Percentiles rank a stretch among this genome's conserved stretches.
phyloP scores from a whole-genome alignment of 2,888 invertebrate genomes.

The Malthinus flaveolus region DNA sequence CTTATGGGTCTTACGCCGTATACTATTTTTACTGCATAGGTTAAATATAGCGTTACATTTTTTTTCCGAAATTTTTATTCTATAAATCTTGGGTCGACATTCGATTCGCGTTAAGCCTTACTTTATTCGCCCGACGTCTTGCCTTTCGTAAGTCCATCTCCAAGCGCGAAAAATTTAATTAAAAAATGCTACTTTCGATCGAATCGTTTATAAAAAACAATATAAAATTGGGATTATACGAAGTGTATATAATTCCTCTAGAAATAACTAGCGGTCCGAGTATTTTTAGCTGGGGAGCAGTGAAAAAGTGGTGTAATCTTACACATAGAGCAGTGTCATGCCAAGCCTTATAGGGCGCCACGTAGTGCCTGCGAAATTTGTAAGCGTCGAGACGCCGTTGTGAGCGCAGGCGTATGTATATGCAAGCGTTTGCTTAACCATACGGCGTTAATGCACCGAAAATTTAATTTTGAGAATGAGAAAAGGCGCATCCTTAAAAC shows the following conservation, averaged over 20 bases:
- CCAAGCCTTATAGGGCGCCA: slow-evolving; percentile 57
- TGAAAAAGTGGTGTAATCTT: slow-evolving; percentile 57
- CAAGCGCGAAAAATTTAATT: too few relatives aligned
- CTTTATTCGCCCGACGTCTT: too few relatives aligned
- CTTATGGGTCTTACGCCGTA: background rate
- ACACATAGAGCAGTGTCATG: slow-evolving; percentile 54
- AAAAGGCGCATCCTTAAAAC: slow-evolving; percentile 12
- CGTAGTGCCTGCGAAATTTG: slow-evolving; percentile 48
- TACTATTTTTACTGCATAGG: slow-evolving; percentile 11
- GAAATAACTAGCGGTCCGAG: slow-evolving; percentile 52
- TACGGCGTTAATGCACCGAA: slow-evolving; percentile 14
- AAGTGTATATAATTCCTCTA: slow-evolving; percentile 50
- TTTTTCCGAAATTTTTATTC: background rate
- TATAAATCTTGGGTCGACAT: too few relatives aligned
- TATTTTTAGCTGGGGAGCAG: slow-evolving; percentile 55
- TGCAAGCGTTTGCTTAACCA: slow-evolving; percentile 22
- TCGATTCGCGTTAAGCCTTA: too few relatives aligned
- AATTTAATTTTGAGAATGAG: slow-evolving; percentile 1
- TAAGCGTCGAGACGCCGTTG: slow-evolving; percentile 36
- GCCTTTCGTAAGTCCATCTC: too few relatives aligned
- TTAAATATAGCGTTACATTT: slow-evolving; percentile 1
- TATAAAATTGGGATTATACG: slow-evolving; percentile 51
- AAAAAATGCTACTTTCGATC: too few relatives aligned
- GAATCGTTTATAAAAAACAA: slow-evolving; percentile 33
- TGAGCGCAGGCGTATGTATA: slow-evolving; percentile 32